Base-by-base conservation (phyloP, 2,797 vertebrate genomes). In the Myotis pilosus region DNA sequence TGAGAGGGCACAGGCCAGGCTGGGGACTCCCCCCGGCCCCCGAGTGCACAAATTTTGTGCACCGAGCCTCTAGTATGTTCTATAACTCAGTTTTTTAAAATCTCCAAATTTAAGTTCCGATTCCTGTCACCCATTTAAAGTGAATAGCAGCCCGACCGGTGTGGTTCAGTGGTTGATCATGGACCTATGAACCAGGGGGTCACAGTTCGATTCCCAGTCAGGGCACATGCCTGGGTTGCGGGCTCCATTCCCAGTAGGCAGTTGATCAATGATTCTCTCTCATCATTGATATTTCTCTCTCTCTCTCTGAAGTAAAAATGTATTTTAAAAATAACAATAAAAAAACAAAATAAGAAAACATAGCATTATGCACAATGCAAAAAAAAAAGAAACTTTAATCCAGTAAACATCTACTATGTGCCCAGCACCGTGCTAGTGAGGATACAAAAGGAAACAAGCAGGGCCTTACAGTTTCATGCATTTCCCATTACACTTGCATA, bases 51-150 rank as follows among this genome's bases (percentile, higher is more conserved):
- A 36, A 36, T 36, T 36, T 36, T 36, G 36, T 36, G 36, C 36
- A 36, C 36, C 36, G 36, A 36, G 36, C 36, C 36, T 36, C 36
- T 36, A 36, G 36, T 15, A 87, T 6, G 23, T 57, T 60, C 88
- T 90, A 66, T 71, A 44, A 62, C 16, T 81, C 57, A 60, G 9
- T 55, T 90, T 92, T 74, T 47, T 4, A 44, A 80, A 81, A 60
- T 22, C 30, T 84, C 74, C 38, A 89, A 95, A 93, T 78, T 87
- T 94, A 92, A 87, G 55, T 64, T 90, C 44, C 71, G 13, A 92
- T 78, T 91, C 41, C 51, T 38, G 0, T 44, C 15, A 86, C 5
- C 23, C 62, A 92, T 28, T 89, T 84, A 87, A 94, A 94, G 81
- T 83, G 23, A 96, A 86, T 0, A 86, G 20, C 30, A 95, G 28